Conservation (phyloP, 2,113 vertebrate species). For the Pao palembangensis region DNA sequence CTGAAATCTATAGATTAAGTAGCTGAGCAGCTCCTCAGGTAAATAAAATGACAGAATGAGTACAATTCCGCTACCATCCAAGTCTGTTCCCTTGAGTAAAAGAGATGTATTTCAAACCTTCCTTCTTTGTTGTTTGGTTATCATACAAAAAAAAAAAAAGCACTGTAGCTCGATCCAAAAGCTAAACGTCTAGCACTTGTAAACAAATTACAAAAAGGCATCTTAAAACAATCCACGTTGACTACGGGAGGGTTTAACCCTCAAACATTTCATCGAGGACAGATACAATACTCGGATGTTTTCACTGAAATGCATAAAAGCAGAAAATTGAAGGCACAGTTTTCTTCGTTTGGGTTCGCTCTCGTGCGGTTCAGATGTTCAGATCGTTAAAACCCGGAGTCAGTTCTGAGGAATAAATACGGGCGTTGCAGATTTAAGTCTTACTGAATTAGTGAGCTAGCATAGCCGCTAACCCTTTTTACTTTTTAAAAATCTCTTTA, state of each 20-base stretch:
- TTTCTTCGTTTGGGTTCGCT: constrained; percentile 4
- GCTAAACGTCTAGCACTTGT: constrained; percentile 50
- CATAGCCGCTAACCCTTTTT: too few relatives aligned
- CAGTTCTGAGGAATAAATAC: background rate
- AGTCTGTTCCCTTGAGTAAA: constrained; percentile 42
- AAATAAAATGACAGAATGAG: constrained; percentile 22
- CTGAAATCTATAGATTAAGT: constrained; percentile 37
- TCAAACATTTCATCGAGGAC: constrained; percentile 17
- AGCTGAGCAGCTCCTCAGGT: background rate
- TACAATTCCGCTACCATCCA: constrained; percentile 12
- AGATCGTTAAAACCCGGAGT: constrained; percentile 16
- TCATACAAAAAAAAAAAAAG: constrained; percentile 36
- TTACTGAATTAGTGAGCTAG: background rate
- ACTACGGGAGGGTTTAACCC: constrained; percentile 25
- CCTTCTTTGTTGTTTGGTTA: constrained; percentile 57
- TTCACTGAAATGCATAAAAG: constrained; percentile 36
- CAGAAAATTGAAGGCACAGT: background rate
- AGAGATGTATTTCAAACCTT: constrained; percentile 43
- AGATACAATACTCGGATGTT: constrained; percentile 23
- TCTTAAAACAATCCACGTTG: constrained; percentile 13
- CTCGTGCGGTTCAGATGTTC: constrained; percentile 25
- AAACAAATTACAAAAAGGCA: constrained; percentile 51
- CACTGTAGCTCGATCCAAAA: constrained; percentile 40
- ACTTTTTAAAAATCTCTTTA: background rate
- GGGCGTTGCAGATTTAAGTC: background rate